These are phyloP conservation scores for Peromyscus melanophrys DNA, from an alignment of 2,797 vertebrate genomes.

Conservation along the genomic window DNA sequence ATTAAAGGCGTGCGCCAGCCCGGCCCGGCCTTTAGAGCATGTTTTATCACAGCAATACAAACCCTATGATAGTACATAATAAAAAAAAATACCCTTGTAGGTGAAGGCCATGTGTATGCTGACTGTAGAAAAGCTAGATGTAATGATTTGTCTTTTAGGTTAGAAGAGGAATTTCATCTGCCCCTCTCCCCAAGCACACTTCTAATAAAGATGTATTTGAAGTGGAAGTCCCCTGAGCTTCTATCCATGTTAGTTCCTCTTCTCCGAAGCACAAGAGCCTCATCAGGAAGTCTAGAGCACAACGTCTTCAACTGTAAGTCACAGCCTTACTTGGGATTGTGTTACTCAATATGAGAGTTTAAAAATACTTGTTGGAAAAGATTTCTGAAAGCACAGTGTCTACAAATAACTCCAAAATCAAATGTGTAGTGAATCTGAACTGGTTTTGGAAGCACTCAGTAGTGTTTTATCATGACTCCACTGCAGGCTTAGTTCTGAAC, in stretches of 20 bases:
- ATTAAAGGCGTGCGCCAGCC: too few relatives aligned
- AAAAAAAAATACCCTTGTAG: not conserved
- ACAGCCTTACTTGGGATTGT: not conserved
- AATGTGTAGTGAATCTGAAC: not conserved
- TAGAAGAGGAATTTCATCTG: not conserved
- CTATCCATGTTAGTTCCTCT: not conserved
- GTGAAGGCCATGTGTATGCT: not conserved
- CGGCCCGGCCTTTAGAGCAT: too few relatives aligned
- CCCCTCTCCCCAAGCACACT: not conserved
- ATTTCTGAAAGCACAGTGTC: not conserved
- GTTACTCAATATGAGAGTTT: not conserved
- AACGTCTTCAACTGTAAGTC: not conserved
- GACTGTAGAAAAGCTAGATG: not conserved
- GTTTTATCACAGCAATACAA: not conserved
- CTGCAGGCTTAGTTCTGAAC: not conserved
- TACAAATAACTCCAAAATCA: not conserved
- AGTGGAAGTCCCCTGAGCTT: not conserved
- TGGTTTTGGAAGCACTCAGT: not conserved
- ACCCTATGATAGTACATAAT: not conserved
- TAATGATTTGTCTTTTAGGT: not conserved
- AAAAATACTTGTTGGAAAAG: not conserved
- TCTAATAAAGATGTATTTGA: not conserved
- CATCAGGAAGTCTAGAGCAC: not conserved
- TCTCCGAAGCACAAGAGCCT: not conserved
- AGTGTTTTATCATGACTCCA: not conserved